These are phyloP conservation scores for Drosophila novamexicana DNA, from an alignment of 1,140 invertebrate genomes.

Conservation along the genomic window DNA sequence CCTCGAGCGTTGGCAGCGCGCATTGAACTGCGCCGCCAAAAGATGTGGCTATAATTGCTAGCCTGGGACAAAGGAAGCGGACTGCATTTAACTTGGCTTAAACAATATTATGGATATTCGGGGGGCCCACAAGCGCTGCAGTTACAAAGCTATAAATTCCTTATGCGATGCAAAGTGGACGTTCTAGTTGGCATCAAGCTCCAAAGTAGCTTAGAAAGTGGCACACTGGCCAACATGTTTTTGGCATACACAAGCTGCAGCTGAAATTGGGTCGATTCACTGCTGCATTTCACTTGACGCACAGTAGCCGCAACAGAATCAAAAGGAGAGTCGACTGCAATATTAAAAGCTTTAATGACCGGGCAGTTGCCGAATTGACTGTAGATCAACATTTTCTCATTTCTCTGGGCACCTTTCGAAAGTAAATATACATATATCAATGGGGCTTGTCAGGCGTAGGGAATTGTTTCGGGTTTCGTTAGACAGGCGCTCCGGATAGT, in stretches of 20 bases:
- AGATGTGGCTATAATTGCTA: constrained; percentile 37
- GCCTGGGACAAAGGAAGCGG: constrained; percentile 21
- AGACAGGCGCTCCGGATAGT: constrained; percentile 30
- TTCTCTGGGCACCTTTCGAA: constrained; percentile 51
- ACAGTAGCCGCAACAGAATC: constrained; percentile 50
- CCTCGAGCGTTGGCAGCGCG: constrained; percentile 59
- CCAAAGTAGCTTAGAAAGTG: constrained; percentile 59
- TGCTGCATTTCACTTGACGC: constrained; percentile 68
- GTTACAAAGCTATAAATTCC: constrained; percentile 56
- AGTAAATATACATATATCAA: constrained; percentile 74
- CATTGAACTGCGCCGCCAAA: constrained; percentile 71
- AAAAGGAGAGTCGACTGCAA: constrained; percentile 12
- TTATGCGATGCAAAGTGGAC: constrained; percentile 70
- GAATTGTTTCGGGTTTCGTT: constrained; percentile 43
- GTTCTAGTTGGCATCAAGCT: constrained; percentile 62
- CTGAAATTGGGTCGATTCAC: constrained; percentile 59
- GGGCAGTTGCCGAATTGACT: constrained; percentile 23
- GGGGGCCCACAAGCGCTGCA: background rate
- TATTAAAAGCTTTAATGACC: constrained; percentile 68
- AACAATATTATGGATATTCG: constrained; percentile 30
- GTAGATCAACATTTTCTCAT: background rate
- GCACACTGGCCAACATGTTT: constrained; percentile 70
- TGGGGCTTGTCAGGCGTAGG: constrained; percentile 22
- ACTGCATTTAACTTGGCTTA: constrained; percentile 8
- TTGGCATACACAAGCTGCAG: constrained; percentile 24